Percentiles rank a stretch among this genome's conserved stretches.
These are phyloP conservation scores for Mythimna pallens DNA, from an alignment of 2,888 invertebrate genomes.

Conservation along the genomic window DNA sequence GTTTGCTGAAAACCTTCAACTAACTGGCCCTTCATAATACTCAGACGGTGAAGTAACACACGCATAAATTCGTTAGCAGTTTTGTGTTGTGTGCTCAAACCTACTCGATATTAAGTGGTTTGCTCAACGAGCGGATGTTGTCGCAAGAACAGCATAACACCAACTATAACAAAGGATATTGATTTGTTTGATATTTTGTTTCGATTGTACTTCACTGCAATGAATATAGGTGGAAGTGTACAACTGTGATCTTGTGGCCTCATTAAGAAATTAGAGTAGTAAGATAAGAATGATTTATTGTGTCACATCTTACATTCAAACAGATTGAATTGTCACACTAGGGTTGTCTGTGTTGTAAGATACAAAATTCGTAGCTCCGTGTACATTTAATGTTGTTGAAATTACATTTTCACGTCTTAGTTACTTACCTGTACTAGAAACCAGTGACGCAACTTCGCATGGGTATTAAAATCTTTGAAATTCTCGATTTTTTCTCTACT, in stretches of 20 bases:
- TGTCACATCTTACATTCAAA: background rate
- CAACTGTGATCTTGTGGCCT: slow-evolving; percentile 1
- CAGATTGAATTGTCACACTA: background rate
- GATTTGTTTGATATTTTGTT: slow-evolving; percentile 58
- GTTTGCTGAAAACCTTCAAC: background rate
- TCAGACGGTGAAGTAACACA: slow-evolving; percentile 23
- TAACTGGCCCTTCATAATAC: slow-evolving; percentile 3
- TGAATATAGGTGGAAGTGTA: background rate
- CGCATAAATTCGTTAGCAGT: slow-evolving; percentile 24
- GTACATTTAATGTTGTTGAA: no score
- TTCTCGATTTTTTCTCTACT: no score
- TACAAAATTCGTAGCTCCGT: background rate
- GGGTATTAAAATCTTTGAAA: no score
- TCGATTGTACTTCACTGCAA: slow-evolving; percentile 36
- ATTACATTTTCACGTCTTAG: background rate
- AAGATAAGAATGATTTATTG: background rate
- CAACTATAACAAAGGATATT: slow-evolving; percentile 61
- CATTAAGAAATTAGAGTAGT: background rate
- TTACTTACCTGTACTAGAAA: no score
- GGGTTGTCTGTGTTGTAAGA: background rate
- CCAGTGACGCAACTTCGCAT: no score
- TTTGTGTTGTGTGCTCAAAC: slow-evolving; percentile 42
- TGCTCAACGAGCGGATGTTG: slow-evolving; percentile 57
- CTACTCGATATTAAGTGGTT: slow-evolving; percentile 49
- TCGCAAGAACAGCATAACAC: slow-evolving; percentile 49